Base-by-base conservation (phyloP, 2,888 invertebrate genomes). In the Sinopyrophorus schimmeli region DNA sequence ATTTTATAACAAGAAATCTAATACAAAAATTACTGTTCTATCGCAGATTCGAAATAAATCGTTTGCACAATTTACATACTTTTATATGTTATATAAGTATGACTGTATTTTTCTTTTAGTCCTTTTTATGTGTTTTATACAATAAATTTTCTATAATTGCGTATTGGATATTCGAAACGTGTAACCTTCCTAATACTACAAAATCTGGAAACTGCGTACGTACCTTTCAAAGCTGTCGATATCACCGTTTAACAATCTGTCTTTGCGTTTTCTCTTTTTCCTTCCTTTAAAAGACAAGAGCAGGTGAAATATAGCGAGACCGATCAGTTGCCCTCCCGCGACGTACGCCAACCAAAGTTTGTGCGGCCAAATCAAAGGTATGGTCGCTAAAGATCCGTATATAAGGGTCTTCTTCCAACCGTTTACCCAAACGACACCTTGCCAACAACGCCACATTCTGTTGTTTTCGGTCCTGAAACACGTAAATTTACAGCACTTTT, bases 331-430 rank as follows among this genome's bases (percentile, higher is more conserved):
- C 27, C 73, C 68, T 3, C 77, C 77, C 34, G 76, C 75, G 34
- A 78, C 72, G 66, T 77, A 76, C 42, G 76, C 77, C 28, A 78
- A 67, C 78, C 78, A 78, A 32, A 78, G 67, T 67, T 76, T 74
- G 54, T 72, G 68, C 17, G 72, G 71, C 62, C 68, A 70, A 21
- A 70, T 56, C 31, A 73, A 62, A n/a, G 72, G 70, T 24, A 70
- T 59, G 1, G 65, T 67, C 9, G 66, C 65, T 54, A 72, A 61
- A n/a, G 71, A 65, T 4, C 63, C 65, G 54, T 74, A 74, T 9
- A 70, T 44, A 15, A 72, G 53, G 17, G 65, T 64, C 57, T 70
- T 72, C 57, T 71, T 72, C 73, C 73, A 74, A 14, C 63, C 67
- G 20, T 66, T 65, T 34, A 72, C 63, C 66, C 71, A 67, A 41